Evolutionary conservation across 2,888 invertebrate genomes (phyloP), one percentile per base, ranked within the genome.

Genomic region (Apamea anceps): DNA sequence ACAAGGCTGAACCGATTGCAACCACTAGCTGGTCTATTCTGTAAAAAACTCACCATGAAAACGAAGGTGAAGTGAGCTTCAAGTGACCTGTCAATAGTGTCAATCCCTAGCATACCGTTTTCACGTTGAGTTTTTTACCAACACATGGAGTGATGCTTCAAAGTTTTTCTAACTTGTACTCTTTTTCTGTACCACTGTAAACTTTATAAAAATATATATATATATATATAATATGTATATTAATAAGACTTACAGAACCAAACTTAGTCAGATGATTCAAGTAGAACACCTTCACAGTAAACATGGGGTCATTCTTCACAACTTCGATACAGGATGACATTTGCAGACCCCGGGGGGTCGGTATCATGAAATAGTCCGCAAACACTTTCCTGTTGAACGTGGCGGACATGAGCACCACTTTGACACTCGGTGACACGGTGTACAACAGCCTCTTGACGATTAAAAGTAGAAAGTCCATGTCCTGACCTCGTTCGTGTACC

Each of bases 401-500:
- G 0, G 99, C 99, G 0, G 99, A 99, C 99, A 99, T 99, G 5
- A 99, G 96, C 74, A 99, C 91, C 13, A 96, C 94, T 91, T 95
- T 96, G 13, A 96, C 95, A 1, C 86, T 87, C 0, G 94, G 93
- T 0, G 96, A 96, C 1, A 95, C 94, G 0, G 98, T 97, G 81
- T 97, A 96, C 51, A 99, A 95, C 70, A 99, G 97, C 90, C 98
- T 98, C 84, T 98, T 98, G 0, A 99, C 98, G 18, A 99, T 96
- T 21, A 99, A 96, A 42, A 99, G 94, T 2, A 99, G 95, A 92
- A 99, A 99, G 92, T 99, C 99, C 97, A 99, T 98, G 48, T 99
- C 98, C 92, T 99, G 98, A 88, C 98, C 98, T 63, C 99, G 97
- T 94, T 99, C 99, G 91, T 99, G 99, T 0, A 99, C 98, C 96